Percentiles rank a stretch among this genome's conserved stretches.
These are phyloP conservation scores for Ginglymostoma cirratum DNA, from an alignment of 2,113 vertebrate genomes.

Conservation along the genomic window DNA sequence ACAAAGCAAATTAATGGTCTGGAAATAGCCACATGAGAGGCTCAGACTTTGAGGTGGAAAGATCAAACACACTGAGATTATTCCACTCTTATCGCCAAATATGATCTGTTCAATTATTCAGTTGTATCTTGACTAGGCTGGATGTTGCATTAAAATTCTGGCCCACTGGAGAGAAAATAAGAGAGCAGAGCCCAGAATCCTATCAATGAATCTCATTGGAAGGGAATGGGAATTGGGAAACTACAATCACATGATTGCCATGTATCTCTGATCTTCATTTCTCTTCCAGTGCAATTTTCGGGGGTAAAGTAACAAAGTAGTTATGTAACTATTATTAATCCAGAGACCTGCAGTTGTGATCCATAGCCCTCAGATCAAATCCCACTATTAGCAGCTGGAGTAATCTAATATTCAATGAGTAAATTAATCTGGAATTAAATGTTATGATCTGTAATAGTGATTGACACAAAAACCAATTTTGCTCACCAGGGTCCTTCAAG, in stretches of 20 bases:
- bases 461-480: too few species aligned
- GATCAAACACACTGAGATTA: neutral
- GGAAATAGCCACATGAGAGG: neutral
- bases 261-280: neutral
- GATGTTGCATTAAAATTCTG: neutral
- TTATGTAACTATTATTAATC: too few species aligned
- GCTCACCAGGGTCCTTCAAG: too few species aligned
- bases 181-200: neutral
- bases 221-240: neutral
- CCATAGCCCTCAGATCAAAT: too few species aligned
- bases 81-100: neutral
- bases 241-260: neutral
- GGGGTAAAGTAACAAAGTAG: too few species aligned
- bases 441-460: too few species aligned
- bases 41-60: neutral
- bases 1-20: neutral
- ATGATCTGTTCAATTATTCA: neutral
- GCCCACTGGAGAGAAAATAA: neutral
- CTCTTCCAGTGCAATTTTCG: neutral
- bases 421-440: too few species aligned
- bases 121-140: neutral
- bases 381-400: too few species aligned
- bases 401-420: too few species aligned
- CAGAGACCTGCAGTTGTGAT: too few species aligned
- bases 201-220: neutral